A percentile compares a stretch with the other conserved stretches of the same genome.
These are phyloP conservation scores for Porites evermanni DNA, from an alignment of 92 coral and sea anemone genomes.

Conservation along the genomic window DNA sequence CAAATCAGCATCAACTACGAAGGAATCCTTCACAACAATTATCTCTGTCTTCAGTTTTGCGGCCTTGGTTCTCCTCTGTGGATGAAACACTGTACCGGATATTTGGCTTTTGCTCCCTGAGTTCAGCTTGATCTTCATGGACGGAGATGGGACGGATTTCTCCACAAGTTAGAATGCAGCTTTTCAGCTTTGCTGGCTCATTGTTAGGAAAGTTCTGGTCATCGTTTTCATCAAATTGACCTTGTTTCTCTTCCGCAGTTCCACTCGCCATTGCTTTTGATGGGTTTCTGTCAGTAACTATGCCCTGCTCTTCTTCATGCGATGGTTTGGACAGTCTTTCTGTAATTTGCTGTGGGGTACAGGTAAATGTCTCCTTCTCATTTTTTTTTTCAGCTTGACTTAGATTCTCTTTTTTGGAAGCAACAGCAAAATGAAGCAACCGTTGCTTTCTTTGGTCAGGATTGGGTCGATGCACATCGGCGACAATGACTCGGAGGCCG, in stretches of 20 bases:
- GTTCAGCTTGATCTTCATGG: background rate
- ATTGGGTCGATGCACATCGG: constrained; percentile 6
- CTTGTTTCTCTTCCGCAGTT: background rate
- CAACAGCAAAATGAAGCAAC: background rate
- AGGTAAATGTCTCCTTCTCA: background rate
- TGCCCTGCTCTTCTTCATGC: background rate
- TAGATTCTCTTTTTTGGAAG: background rate
- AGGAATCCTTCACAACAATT: background rate
- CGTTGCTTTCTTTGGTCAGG: background rate
- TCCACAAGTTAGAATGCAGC: background rate
- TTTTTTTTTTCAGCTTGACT: background rate
- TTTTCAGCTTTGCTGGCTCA: background rate
- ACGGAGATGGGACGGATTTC: background rate
- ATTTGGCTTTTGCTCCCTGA: background rate
- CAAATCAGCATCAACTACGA: background rate
- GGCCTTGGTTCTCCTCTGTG: too few species aligned
- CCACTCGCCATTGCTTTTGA: background rate
- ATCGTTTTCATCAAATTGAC: background rate
- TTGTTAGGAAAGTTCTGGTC: background rate
- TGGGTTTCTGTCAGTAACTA: background rate
- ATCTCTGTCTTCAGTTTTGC: background rate
- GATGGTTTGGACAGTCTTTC: background rate
- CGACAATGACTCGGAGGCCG: too few species aligned
- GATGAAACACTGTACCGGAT: background rate
- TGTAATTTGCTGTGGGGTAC: background rate